A percentile compares a stretch with the other conserved stretches of the same genome.
Conservation (phyloP, 1,140 invertebrate genomes). For the Temnothorax curvispinosus region DNA sequence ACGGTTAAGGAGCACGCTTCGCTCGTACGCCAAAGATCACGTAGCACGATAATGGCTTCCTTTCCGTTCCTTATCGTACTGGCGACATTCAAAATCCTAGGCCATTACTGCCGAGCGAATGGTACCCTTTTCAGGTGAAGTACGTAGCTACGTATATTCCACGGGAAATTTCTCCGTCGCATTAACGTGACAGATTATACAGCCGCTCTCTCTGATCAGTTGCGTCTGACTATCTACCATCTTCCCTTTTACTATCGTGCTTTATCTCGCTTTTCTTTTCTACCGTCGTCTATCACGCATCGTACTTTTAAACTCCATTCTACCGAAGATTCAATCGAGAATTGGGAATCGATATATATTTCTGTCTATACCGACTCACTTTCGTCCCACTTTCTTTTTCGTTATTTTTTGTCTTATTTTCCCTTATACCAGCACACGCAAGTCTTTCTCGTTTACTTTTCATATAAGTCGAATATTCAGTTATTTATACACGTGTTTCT, state of each 20-base stretch:
- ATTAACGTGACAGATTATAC: slow-evolving; percentile 69
- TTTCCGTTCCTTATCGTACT: slow-evolving; percentile 81
- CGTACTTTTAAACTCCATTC: slow-evolving; percentile 25
- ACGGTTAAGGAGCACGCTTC: slow-evolving; percentile 75
- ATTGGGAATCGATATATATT: slow-evolving; percentile 43
- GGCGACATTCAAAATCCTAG: slow-evolving; percentile 82
- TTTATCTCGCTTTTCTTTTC: slow-evolving; percentile 11
- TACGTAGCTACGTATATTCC: slow-evolving; percentile 69
- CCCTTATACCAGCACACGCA: too few species aligned
- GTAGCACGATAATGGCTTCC: slow-evolving; percentile 82
- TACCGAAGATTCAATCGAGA: slow-evolving; percentile 13
- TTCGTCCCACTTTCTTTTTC: slow-evolving; percentile 25
- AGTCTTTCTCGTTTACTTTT: neutral
- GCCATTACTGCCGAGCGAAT: slow-evolving; percentile 73
- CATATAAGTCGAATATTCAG: neutral
- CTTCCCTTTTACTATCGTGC: neutral
- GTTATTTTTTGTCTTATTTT: neutral
- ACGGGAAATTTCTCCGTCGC: slow-evolving; percentile 68
- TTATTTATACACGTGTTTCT: slow-evolving; percentile 8
- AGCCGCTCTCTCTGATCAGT: slow-evolving; percentile 60
- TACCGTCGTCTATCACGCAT: neutral
- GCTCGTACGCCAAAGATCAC: slow-evolving; percentile 77
- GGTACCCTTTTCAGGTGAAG: slow-evolving; percentile 74
- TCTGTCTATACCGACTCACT: slow-evolving; percentile 20
- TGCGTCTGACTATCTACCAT: slow-evolving; percentile 27